Evolutionary conservation across 1,140 invertebrate genomes (phyloP).

Genomic region (Ostrea edulis): DNA sequence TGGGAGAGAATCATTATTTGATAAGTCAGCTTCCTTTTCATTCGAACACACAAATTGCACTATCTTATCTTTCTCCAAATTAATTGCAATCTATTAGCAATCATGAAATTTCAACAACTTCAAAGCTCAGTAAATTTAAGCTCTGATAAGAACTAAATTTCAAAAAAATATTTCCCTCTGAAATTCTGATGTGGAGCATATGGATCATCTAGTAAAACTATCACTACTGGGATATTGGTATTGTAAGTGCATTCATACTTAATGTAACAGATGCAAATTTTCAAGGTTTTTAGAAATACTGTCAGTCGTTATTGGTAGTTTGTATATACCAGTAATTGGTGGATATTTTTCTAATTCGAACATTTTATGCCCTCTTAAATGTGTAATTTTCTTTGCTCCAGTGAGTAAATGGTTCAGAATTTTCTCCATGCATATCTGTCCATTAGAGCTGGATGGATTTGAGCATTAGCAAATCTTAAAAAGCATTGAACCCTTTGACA

Average conservation of each 20-base stretch:
- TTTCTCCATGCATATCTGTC: conserved; percentile 14
- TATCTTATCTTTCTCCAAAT: not conserved
- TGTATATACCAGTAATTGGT: not conserved
- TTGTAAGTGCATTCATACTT: too few relatives aligned
- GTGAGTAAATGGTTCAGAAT: not conserved
- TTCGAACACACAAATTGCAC: not conserved
- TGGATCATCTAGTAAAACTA: not conserved
- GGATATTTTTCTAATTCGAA: not conserved
- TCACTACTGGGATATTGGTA: not conserved
- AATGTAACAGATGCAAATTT: too few relatives aligned
- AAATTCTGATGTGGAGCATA: not conserved
- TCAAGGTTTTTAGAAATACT: too few relatives aligned
- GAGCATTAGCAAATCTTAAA: not conserved
- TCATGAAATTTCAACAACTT: conserved; percentile 18
- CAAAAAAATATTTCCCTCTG: conserved; percentile 1
- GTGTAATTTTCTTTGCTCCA: conserved; percentile 21
- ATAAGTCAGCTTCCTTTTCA: not conserved
- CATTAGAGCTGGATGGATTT: not conserved
- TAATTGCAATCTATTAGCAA: not conserved
- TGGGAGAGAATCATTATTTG: conserved; percentile 10
- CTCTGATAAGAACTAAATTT: not conserved
- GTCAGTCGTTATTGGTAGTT: not conserved
- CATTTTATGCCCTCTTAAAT: not conserved
- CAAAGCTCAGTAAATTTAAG: not conserved
- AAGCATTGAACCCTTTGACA: conserved; percentile 25